A percentile compares a stretch with the other conserved stretches of the same genome.
phyloP scores from a whole-genome alignment of 2,113 vertebrate species.

The Perca fluviatilis region DNA sequence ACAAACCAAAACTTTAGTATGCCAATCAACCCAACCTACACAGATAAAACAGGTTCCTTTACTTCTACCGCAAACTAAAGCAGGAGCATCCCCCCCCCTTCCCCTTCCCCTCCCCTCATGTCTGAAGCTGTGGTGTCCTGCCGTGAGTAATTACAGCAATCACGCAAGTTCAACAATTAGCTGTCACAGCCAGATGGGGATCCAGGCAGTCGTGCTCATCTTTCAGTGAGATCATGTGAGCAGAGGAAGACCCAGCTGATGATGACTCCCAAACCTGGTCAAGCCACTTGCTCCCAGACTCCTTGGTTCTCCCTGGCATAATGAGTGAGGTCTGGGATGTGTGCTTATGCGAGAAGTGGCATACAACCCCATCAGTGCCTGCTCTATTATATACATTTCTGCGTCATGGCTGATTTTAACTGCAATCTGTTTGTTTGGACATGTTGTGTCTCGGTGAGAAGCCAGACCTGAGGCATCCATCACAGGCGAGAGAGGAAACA shows the following conservation, averaged over 20 bases:
- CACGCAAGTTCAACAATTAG: constrained; percentile 83
- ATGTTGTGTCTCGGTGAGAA: constrained; percentile 75
- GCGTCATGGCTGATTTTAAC: constrained; percentile 73
- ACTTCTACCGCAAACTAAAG: constrained; percentile 35
- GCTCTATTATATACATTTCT: constrained; percentile 68
- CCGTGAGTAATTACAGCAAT: constrained; percentile 82
- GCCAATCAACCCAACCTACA: neutral
- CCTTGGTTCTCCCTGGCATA: constrained; percentile 39
- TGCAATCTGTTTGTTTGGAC: constrained; percentile 81
- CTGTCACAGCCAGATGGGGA: constrained; percentile 80
- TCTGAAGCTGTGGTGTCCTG: constrained; percentile 37
- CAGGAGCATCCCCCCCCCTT: constrained; percentile 41
- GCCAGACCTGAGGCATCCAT: constrained; percentile 73
- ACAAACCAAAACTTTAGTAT: neutral
- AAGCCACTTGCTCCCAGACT: constrained; percentile 47
- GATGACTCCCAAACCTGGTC: constrained; percentile 61
- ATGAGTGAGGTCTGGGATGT: constrained; percentile 57
- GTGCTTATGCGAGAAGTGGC: constrained; percentile 13
- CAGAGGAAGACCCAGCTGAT: constrained; percentile 58
- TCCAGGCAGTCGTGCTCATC: constrained; percentile 61
- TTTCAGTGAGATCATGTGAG: constrained; percentile 75
- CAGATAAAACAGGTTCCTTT: constrained; percentile 22
- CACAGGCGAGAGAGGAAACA: constrained; percentile 69
- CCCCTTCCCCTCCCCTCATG: neutral
- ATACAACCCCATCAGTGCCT: constrained; percentile 45